These are phyloP conservation scores for Brachionus paranguensis DNA, from an alignment of 1,140 invertebrate species.

Conservation along the genomic window DNA sequence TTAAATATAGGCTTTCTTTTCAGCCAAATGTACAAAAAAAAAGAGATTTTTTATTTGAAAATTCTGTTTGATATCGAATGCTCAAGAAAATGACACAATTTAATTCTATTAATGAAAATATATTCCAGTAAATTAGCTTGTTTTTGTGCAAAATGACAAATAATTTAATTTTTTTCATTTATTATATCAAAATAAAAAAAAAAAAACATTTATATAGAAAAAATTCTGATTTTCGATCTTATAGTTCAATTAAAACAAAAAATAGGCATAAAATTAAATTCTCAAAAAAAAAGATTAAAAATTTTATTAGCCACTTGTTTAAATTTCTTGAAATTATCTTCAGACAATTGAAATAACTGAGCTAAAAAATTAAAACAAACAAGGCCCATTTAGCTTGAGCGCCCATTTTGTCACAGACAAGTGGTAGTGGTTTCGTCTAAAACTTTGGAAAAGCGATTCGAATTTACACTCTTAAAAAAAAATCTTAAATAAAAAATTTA, in stretches of 20 bases:
- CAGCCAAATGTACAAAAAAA: background rate
- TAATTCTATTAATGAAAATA: background rate
- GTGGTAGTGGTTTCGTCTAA: background rate
- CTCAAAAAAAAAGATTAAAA: background rate
- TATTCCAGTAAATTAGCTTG: background rate
- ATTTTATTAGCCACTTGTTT: background rate
- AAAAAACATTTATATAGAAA: background rate
- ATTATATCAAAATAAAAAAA: background rate
- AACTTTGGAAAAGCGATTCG: constrained; percentile 41
- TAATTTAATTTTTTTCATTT: background rate
- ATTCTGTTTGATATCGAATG: background rate
- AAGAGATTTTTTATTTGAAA: background rate
- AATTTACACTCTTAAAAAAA: constrained; percentile 40
- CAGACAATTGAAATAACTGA: background rate
- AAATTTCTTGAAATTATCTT: background rate
- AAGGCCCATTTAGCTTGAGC: background rate
- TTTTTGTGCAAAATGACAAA: background rate
- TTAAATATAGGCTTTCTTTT: background rate
- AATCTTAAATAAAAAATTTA: background rate
- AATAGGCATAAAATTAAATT: background rate
- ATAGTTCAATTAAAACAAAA: background rate
- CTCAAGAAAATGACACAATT: background rate
- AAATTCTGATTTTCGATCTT: background rate
- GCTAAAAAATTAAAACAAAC: background rate
- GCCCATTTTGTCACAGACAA: background rate